Evolutionary conservation across 2,888 invertebrate species (phyloP), one percentile per base, ranked within the genome.

Genomic region (Maniola hyperantus): DNA sequence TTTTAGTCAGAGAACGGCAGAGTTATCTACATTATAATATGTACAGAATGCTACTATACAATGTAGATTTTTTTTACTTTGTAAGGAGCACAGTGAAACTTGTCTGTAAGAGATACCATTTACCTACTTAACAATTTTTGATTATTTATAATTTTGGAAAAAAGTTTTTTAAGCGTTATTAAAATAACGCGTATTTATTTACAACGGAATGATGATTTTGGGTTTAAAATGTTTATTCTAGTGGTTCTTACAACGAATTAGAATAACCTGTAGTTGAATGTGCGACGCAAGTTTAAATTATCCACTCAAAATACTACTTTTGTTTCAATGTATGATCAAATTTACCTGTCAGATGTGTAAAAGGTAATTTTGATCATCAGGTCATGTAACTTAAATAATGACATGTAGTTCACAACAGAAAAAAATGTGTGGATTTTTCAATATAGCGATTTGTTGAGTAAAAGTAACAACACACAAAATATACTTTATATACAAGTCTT

Each of bases 231-330:
- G 5, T 11, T 44, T 11, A 44, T n/a, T 34, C 10, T 59, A 59
- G 81, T 82, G 76, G 74, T 77, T 75, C 13, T 77, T 77, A 87
- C 89, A 88, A 89, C 87, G 89, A 89, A 87, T 83, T 87, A 84
- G 79, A 69, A 39, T 62, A 78, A 79, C 79, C 78, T 78, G 71
- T 69, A 65, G 66, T 71, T 70, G 72, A 72, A 57, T 42, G 57
- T 39, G 70, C 78, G 71, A 70, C 74, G 69, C 70, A 69, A 78
- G 81, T 77, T 81, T 80, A 76, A 76, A 80, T 68, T 61, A 66
- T 62, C 46, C 34, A 15, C 13, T n/a, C 10, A 58, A 44, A 20
- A 36, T 36, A 15, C 8, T 51, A 51, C 10, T 6, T 5, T 20
- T 13, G 11, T 26, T 4, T 26, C 4, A 26, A 10, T 39, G 10